Base-by-base conservation (phyloP, 1,140 invertebrate species). In the Papilio polytes region DNA sequence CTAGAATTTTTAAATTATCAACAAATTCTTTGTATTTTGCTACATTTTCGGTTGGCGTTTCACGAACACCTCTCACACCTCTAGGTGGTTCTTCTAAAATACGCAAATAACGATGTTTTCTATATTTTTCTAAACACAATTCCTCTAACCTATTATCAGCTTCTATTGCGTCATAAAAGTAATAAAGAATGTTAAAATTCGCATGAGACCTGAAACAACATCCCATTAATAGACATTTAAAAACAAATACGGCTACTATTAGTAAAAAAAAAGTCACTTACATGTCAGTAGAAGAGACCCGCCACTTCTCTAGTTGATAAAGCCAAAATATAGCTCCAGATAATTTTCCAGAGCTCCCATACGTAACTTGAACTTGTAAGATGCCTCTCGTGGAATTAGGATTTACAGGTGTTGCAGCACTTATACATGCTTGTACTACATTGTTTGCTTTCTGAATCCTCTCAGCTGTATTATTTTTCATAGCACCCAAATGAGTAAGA, bases 131-230 rank as follows among this genome's bases (percentile, higher is more conserved):
- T 31, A 98, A 89, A 70, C 92, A 90, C 82, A 97, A 97, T 70
- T 97, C 95, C 56, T 96, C 94, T 22, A 97, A 91, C 85, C 96
- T 95, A 74, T 96, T 96, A 1, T 95, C 94, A 9, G 96, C 94
- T 84, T 97, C 96, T 84, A 98, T 95, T 0, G 96, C 97, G 88
- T 98, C 98, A 90, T 98, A 98, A 80, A 99, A 97, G 86, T 98
- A 98, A 93, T 99, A 99, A 80, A 99, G 97, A 10, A 98, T 96
- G 91, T 99, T 97, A 90, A 98, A 99, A 86, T 98, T 99, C 36
- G 98, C 97, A 91, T 98, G 98, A 78, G 96, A 96, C 92, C 97
- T 97, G 90, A 78, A 95, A 94, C 79, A 82, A 51, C 9, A 53
- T 26, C 3, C 1, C 1, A 31, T 76, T 15, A 22, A 26, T 76